phyloP scores from a whole-genome alignment of 2,113 vertebrate genomes.

The Pseudolaguvia tuberculata region DNA sequence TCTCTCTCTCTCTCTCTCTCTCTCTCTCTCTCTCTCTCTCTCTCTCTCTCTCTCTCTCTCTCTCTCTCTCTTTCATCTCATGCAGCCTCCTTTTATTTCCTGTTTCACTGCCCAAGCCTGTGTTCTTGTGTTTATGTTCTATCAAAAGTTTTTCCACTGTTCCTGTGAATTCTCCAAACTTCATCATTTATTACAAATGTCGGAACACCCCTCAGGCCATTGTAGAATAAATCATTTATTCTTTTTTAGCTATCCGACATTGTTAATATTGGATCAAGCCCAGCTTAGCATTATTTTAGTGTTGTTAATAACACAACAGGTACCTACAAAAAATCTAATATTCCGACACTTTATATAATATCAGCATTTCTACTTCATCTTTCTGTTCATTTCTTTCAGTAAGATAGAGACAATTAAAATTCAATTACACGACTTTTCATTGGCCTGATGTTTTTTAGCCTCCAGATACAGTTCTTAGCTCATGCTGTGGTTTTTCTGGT shows the following conservation, averaged over 20 bases:
- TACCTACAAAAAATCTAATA: too few species aligned
- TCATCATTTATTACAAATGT: not conserved
- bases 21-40: too few species aligned
- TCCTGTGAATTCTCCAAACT: not conserved
- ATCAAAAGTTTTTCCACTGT: not conserved
- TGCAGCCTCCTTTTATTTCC: not conserved
- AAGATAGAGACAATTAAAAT: slow-evolving; percentile 6
- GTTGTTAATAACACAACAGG: too few species aligned
- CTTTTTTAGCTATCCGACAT: slow-evolving; percentile 21
- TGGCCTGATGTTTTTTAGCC: slow-evolving; percentile 13
- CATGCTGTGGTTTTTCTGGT: slow-evolving; percentile 3
- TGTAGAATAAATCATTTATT: slow-evolving; percentile 43
- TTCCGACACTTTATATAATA: slow-evolving; percentile 1
- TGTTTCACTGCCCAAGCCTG: slow-evolving; percentile 8
- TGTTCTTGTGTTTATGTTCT: not conserved
- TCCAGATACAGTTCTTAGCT: slow-evolving; percentile 10
- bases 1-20: too few species aligned
- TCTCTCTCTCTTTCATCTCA: too few species aligned
- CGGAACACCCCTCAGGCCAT: not conserved
- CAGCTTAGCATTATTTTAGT: slow-evolving; percentile 4
- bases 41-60: too few species aligned
- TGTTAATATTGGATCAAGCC: slow-evolving; percentile 43
- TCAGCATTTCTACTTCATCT: slow-evolving; percentile 12
- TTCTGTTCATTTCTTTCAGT: not conserved
- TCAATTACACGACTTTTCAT: slow-evolving; percentile 38